Evolutionary conservation across 2,888 invertebrate genomes (phyloP), one percentile per base, ranked within the genome.

Genomic region (Thumatha senex): DNA sequence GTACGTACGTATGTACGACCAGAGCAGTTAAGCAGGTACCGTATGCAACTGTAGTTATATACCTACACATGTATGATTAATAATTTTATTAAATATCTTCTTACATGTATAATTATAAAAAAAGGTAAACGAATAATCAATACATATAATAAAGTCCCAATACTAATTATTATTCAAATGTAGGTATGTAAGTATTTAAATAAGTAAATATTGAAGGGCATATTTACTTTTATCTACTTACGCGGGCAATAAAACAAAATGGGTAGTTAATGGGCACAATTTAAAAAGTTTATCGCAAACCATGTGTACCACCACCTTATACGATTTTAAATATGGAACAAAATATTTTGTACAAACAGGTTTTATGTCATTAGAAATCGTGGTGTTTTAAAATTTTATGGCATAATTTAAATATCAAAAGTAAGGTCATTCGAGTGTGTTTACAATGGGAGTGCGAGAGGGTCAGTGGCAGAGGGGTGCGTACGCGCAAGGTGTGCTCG

Each of bases 401-500:
- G 54, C 42, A 47, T 67, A 61, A 56, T 60, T 57, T 35, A 61
- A 68, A 59, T 69, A 51, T 53, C 51, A 54, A 64, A 51, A 46
- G 64, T 61, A 61, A 67, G 64, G 67, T 63, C 46, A 50, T 42
- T 54, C 36, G 48, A 44, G 48, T 61, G 41, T 61, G 31, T 61
- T 57, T 59, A 78, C 75, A 80, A 78, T 72, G 58, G 71, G 77
- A 80, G 76, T 73, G 72, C 70, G 69, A 74, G 72, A 67, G 88
- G 89, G 88, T 86, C 84, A 81, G 77, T 77, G 74, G 60, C 74
- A 74, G 79, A 76, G 82, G 85, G 85, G 85, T 79, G 79, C 72
- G 71, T 79, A 58, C 59, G 76, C 84, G 88, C 90, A 90, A 90
- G 91, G 90, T 90, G 91, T 89, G 83, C 77, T 69, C 82, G 82